Base-by-base conservation (phyloP, 2,113 vertebrate genomes). In the Dolichotis patagonum region DNA sequence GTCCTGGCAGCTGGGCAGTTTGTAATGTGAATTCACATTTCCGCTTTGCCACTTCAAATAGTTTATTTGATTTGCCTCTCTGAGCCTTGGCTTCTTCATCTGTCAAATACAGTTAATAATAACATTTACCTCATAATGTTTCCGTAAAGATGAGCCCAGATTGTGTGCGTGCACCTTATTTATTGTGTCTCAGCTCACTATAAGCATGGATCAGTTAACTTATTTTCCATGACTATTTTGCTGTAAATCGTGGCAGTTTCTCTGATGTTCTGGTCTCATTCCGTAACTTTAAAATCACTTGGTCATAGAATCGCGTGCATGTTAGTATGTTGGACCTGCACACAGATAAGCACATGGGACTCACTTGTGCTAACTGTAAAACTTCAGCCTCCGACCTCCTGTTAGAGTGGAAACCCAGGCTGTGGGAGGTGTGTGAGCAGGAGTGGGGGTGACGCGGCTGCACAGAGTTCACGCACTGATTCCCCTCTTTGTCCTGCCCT, bases 211-310 rank as follows among this genome's bases (percentile, higher is more conserved):
- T 82, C 63, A 65, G 17, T 78, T 85, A 54, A 65, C 75, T 30
- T 67, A 89, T 81, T 91, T 75, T 3, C 67, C 41, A 75, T 83
- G 89, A 69, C 49, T 52, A 11, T 52, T 52, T 86, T 32, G 1
- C 84, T 35, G 49, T 62, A 81, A 90, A 83, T 11, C 52, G 88
- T 89, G 67, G 67, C 35, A n/a, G 28, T 88, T 93, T n/a, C 67
- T 91, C 56, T 97, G 67, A 54, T 90, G 90, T 84, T 19, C 54
- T n/a, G 56, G 46, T 87, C 46, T 91, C 1, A 80, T 78, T 81
- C 41, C 26, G 49, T 87, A 90, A 89, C 30, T 95, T 49, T 41
- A 87, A 90, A 90, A 38, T 81, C 38, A 81, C 63, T 73, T 88
- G 52, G 28, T 82, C 38, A 78, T 9, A 78, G 58, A 73, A 30